A percentile compares a stretch with the other conserved stretches of the same genome.
These are phyloP conservation scores for Phaenicophaeus curvirostris DNA, from an alignment of 2,797 vertebrate species.

Conservation along the genomic window DNA sequence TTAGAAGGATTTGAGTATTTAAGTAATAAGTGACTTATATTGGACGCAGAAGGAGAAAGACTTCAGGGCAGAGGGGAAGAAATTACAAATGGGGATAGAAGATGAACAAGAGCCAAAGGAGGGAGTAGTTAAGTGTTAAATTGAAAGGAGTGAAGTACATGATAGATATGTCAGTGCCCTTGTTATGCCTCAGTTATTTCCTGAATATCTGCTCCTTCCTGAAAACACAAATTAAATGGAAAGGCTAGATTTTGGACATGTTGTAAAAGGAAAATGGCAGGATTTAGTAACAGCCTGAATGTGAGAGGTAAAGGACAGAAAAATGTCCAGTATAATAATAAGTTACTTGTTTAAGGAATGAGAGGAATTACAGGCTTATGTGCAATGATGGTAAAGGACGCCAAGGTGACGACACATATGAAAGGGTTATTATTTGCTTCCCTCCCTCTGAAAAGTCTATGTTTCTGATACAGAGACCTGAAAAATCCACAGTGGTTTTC, in stretches of 20 bases:
- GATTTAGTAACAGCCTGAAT: slow-evolving; percentile 29
- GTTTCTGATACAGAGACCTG: not conserved
- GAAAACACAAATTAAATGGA: slow-evolving; percentile 31
- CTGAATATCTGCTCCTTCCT: slow-evolving; percentile 4
- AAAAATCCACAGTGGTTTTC: not conserved
- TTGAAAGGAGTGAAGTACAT: not conserved
- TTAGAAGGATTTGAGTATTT: slow-evolving; percentile 3
- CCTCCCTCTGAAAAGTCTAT: not conserved
- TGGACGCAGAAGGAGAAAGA: not conserved
- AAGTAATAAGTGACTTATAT: not conserved
- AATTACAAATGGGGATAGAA: not conserved
- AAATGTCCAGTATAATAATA: slow-evolving; percentile 2
- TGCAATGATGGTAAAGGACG: not conserved
- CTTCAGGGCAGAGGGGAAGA: not conserved
- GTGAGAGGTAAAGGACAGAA: slow-evolving; percentile 24
- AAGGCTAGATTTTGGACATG: slow-evolving; percentile 26
- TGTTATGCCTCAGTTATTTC: slow-evolving; percentile 13
- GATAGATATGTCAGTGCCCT: not conserved
- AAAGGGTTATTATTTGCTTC: not conserved
- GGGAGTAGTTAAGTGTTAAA: not conserved
- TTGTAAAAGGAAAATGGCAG: slow-evolving; percentile 6
- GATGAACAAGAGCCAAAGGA: not conserved
- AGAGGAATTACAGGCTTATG: slow-evolving; percentile 31
- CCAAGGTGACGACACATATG: not conserved
- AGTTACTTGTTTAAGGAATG: slow-evolving; percentile 16